Evolutionary conservation across 2,888 invertebrate genomes (phyloP).

Genomic region (Mycogona germanica): DNA sequence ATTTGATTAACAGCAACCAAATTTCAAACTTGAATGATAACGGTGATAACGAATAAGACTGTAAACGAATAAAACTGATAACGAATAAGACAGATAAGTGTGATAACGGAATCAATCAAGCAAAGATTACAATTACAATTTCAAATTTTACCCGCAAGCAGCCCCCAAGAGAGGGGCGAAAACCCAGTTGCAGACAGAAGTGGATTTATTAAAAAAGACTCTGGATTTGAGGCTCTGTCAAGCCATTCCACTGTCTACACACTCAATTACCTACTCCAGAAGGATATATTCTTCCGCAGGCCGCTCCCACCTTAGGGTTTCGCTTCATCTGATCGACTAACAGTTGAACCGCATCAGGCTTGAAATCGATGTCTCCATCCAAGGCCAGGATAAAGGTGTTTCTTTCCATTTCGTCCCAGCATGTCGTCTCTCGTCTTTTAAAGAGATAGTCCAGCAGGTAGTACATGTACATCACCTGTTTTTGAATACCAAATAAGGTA

Average conservation of each 20-base stretch:
- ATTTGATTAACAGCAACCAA: neutral
- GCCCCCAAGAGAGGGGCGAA: too few species aligned
- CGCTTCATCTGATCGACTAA: slow-evolving; percentile 97
- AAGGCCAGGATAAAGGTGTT: slow-evolving; percentile 90
- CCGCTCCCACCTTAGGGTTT: slow-evolving; percentile 90
- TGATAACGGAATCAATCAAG: slow-evolving; percentile 22
- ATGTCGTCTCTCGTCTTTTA: slow-evolving; percentile 62
- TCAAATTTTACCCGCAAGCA: too few species aligned
- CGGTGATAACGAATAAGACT: too few species aligned
- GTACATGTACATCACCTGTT: slow-evolving; percentile 76
- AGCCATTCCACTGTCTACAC: too few species aligned
- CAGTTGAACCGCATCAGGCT: slow-evolving; percentile 85
- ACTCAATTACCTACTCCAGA: slow-evolving; percentile 64
- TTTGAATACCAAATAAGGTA: too few species aligned
- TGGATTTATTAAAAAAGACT: too few species aligned
- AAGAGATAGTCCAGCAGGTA: slow-evolving; percentile 69
- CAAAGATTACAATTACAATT: too few species aligned
- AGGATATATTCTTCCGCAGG: slow-evolving; percentile 97
- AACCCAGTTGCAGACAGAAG: too few species aligned
- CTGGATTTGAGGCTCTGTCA: too few species aligned
- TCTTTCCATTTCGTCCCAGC: slow-evolving; percentile 89
- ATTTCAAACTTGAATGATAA: too few species aligned
- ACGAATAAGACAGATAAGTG: neutral
- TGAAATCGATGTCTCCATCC: slow-evolving; percentile 97
- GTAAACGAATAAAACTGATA: too few species aligned